Conservation (phyloP, 2,113 vertebrate genomes). For the Sinocyclocheilus rhinocerous region DNA sequence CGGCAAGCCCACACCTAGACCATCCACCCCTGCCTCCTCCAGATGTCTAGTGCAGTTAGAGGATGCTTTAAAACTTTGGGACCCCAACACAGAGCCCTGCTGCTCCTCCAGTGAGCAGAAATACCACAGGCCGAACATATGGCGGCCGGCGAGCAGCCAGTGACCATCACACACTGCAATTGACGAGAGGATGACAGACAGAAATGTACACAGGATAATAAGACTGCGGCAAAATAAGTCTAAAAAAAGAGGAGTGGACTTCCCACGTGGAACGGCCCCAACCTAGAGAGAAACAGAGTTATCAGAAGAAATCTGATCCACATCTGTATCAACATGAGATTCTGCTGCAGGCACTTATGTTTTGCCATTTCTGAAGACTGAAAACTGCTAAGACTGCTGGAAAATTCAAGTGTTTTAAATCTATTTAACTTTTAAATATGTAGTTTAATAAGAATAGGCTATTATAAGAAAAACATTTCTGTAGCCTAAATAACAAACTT, state of each 20-base stretch:
- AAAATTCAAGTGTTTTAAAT: neutral
- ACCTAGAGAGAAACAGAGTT: slow-evolving; percentile 63
- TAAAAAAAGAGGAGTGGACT: slow-evolving; percentile 69
- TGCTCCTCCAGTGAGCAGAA: slow-evolving; percentile 69
- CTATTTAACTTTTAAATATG: neutral
- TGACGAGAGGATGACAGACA: slow-evolving; percentile 78
- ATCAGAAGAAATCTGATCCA: neutral
- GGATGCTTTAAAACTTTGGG: slow-evolving; percentile 13
- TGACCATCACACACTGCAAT: slow-evolving; percentile 81
- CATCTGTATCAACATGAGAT: neutral
- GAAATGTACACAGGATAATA: slow-evolving; percentile 75
- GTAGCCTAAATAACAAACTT: neutral
- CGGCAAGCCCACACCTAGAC: slow-evolving; percentile 67
- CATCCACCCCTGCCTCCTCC: slow-evolving; percentile 64
- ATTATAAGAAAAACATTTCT: neutral
- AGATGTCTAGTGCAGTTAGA: slow-evolving; percentile 74
- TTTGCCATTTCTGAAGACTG: neutral
- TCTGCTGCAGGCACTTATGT: neutral
- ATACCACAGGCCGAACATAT: slow-evolving; percentile 80
- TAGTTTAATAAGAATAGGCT: neutral
- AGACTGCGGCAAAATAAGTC: slow-evolving; percentile 75
- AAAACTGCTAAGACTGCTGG: neutral
- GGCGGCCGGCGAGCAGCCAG: slow-evolving; percentile 74
- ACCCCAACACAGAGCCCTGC: neutral
- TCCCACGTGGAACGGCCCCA: slow-evolving; percentile 55